Evolutionary conservation across 2,888 invertebrate species (phyloP), one percentile per base, ranked within the genome.

Genomic region (Tiphia femorata): DNA sequence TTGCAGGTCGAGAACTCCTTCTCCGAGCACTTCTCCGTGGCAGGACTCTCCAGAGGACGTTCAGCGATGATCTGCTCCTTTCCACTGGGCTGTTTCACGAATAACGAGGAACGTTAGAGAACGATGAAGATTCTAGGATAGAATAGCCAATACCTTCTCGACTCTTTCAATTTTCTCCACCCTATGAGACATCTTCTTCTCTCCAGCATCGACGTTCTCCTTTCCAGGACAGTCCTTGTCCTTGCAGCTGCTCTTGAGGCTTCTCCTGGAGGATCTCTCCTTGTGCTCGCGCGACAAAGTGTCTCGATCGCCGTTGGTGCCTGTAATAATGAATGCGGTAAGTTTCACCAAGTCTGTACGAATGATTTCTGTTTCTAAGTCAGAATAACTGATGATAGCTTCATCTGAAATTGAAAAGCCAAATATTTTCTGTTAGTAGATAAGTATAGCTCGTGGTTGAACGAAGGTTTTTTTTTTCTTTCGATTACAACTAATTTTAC

Each of bases 231-330:
- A n/a, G 3, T 72, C 70, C 33, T 73, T 75, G 4, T 72, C 65
- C 19, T 76, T 58, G 14, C 65, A 64, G 23, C 70, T 76, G 20
- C 72, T 76, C 48, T 78, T 76, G 16, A 74, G 59, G 38, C 76
- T 78, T 27, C 72, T 67, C 41, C 60, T 70, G 17, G 77, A 76
- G 8, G 68, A 66, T 17, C 73, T 68, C 14, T 75, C 74, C 17
- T 75, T 75, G n/a, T 49, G 48, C 4, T 66, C 47, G 17, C 68
- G 46, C 20, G 69, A 61, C 19, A 67, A 52, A 33, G n/a, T 41
- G n/a, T 61, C 58, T 41, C 55, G 56, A 48, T 66, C 66, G 54
- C 43, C 50, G 44, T 61, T 63, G 6, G 33, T 23, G 51, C 63
- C 68, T 68, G 1, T 8, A 8, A n/a, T n/a, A n/a, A n/a, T n/a